These are phyloP conservation scores for Leguminivora glycinivorella DNA, from an alignment of 1,140 invertebrate species.

Conservation along the genomic window DNA sequence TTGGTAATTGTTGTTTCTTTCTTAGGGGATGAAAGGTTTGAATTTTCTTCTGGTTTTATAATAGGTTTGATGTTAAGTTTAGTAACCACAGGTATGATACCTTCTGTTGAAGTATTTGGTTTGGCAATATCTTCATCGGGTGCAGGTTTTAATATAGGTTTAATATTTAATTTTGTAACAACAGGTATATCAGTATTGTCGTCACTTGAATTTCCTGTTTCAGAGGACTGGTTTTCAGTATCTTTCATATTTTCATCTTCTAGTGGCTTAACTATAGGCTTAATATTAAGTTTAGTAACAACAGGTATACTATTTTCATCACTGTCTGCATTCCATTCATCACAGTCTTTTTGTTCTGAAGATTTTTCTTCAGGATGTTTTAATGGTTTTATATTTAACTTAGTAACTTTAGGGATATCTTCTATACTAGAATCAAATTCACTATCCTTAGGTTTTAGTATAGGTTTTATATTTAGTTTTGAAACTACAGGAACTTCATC, in stretches of 20 bases:
- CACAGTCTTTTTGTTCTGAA: slow-evolving; percentile 72
- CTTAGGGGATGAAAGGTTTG: slow-evolving; percentile 26
- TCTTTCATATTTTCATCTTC: slow-evolving; percentile 62
- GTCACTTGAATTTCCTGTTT: slow-evolving; percentile 71
- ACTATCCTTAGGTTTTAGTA: slow-evolving; percentile 73
- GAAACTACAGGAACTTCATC: slow-evolving; percentile 74
- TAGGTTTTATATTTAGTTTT: slow-evolving; percentile 75
- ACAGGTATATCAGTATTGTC: slow-evolving; percentile 65
- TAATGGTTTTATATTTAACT: slow-evolving; percentile 72
- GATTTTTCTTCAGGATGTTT: slow-evolving; percentile 64
- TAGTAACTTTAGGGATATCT: slow-evolving; percentile 72
- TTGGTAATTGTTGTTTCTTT: slow-evolving; percentile 37
- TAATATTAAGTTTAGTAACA: slow-evolving; percentile 76
- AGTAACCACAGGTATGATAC: slow-evolving; percentile 73
- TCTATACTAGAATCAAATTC: slow-evolving; percentile 69
- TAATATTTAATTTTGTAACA: slow-evolving; percentile 70
- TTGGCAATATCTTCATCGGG: slow-evolving; percentile 20
- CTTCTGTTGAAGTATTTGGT: slow-evolving; percentile 36
- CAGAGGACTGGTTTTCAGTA: slow-evolving; percentile 68
- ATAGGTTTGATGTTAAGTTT: slow-evolving; percentile 76
- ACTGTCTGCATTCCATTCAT: slow-evolving; percentile 63
- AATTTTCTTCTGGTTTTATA: slow-evolving; percentile 59
- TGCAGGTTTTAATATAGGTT: slow-evolving; percentile 62
- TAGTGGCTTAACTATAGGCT: slow-evolving; percentile 70
- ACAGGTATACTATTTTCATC: slow-evolving; percentile 72